Conservation (phyloP, 2,113 vertebrate genomes). For the Puntigrus tetrazona region DNA sequence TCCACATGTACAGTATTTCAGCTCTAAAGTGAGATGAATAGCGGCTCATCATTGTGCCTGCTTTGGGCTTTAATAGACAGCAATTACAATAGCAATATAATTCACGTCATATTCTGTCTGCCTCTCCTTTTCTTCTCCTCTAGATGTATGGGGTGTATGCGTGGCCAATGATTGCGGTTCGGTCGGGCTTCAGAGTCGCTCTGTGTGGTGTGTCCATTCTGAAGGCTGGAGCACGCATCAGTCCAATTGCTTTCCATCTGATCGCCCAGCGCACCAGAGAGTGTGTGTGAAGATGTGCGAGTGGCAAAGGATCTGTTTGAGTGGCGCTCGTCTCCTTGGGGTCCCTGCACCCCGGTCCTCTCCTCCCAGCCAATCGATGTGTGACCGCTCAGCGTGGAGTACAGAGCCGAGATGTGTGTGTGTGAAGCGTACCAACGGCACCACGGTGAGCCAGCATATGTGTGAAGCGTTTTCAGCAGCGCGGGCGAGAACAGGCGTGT, state of each 20-base stretch:
- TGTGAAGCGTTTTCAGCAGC: conserved; percentile 76
- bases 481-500: conserved; percentile 79
- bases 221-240: conserved; percentile 83
- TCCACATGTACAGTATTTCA: background rate
- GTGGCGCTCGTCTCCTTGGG: conserved; percentile 83
- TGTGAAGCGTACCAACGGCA: conserved; percentile 75
- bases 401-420: conserved; percentile 77
- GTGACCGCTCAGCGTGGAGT: conserved; percentile 82
- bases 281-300: conserved; percentile 83
- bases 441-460: conserved; percentile 66
- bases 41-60: background rate
- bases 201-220: conserved; percentile 81
- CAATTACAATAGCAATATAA: background rate
- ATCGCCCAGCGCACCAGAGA: conserved; percentile 76
- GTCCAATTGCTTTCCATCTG: conserved; percentile 74
- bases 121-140: conserved; percentile 43
- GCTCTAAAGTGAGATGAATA: background rate
- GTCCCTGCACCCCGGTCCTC: conserved; percentile 70
- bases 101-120: background rate
- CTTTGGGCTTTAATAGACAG: background rate
- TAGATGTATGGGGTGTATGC: conserved; percentile 85
- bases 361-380: conserved; percentile 56
- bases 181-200: conserved; percentile 75
- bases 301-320: conserved; percentile 82
- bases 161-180: conserved; percentile 78